Evolutionary conservation across 1,140 invertebrate genomes (phyloP).

Genomic region (Camponotus vicinus): DNA sequence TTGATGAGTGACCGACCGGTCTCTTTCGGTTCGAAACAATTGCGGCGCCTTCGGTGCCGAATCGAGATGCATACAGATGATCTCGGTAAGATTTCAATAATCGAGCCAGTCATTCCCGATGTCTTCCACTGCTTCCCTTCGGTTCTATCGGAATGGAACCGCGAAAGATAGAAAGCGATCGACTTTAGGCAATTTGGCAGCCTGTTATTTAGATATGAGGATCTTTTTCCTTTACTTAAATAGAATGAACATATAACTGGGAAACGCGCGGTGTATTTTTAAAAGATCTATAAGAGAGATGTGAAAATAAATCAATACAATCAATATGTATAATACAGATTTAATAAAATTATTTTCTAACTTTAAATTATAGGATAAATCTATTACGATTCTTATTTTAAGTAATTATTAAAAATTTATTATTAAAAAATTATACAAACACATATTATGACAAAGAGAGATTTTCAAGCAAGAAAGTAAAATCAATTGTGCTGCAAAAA

Average conservation of each 20-base stretch:
- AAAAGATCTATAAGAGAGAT: neutral
- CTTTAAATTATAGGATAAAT: neutral
- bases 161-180: neutral
- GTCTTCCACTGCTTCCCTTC: conserved; percentile 19
- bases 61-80: conserved; percentile 23
- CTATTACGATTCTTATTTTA: neutral
- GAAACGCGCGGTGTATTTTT: neutral
- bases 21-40: conserved; percentile 71
- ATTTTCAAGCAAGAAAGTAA: neutral
- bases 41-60: conserved; percentile 56
- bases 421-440: no score
- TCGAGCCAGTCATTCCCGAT: conserved; percentile 35
- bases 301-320: neutral
- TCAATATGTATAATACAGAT: neutral
- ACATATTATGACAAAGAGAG: neutral
- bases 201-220: neutral
- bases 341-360: neutral
- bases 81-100: conserved; percentile 67
- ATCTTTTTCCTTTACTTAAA: neutral
- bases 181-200: neutral
- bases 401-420: no score
- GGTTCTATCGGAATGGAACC: neutral
- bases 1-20: conserved; percentile 78
- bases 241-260: neutral
- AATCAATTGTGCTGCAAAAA: neutral